These are phyloP conservation scores for Nezara viridula DNA, from an alignment of 2,888 invertebrate species.

Conservation along the genomic window DNA sequence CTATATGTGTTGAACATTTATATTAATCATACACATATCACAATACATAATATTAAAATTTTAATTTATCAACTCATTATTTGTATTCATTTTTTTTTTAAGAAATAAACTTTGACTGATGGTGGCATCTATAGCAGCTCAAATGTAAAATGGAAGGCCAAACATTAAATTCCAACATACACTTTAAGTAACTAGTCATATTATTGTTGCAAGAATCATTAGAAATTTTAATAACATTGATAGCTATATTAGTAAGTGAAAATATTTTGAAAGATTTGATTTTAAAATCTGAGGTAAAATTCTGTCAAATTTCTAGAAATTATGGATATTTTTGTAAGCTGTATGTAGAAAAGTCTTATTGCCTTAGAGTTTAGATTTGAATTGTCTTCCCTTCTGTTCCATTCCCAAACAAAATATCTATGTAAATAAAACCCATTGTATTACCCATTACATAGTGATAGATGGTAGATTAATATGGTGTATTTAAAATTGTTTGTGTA, in stretches of 20 bases:
- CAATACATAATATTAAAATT: background rate
- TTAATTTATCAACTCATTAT: background rate
- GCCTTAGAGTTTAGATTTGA: background rate
- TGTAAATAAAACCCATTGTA: background rate
- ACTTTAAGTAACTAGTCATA: background rate
- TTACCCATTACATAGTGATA: background rate
- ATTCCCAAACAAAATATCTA: background rate
- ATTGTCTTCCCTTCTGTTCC: background rate
- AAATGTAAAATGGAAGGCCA: background rate
- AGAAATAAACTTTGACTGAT: background rate
- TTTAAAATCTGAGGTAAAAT: background rate
- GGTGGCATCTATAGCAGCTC: background rate
- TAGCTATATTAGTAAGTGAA: background rate
- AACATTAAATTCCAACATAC: background rate
- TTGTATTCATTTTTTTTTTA: background rate
- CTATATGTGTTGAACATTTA: background rate
- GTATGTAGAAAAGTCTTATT: background rate
- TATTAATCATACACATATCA: conserved; percentile 27
- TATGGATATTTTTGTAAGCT: conserved; percentile 7
- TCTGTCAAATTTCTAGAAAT: background rate
- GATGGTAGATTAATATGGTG: background rate
- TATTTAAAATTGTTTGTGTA: background rate
- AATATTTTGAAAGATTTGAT: background rate
- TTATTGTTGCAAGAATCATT: background rate
- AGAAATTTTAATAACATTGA: background rate